Conservation (phyloP, 2,113 vertebrate genomes). For the Silurus glanis region DNA sequence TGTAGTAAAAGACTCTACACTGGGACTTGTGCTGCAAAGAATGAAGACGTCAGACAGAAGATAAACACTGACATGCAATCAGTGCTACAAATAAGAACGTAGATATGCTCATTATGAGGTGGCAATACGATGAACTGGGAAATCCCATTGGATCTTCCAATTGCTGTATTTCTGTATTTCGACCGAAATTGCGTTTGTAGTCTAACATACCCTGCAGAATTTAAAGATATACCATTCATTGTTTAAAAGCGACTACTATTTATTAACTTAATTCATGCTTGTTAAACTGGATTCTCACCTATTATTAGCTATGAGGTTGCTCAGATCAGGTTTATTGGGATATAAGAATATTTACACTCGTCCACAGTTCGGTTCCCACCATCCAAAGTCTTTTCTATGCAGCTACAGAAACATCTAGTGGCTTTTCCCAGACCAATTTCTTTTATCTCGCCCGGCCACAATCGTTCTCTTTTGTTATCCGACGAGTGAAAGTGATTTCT, state of each 20-base stretch:
- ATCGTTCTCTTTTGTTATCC: background rate
- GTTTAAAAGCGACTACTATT: background rate
- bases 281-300: background rate
- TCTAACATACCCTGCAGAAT: background rate
- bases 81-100: background rate
- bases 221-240: background rate
- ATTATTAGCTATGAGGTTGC: background rate
- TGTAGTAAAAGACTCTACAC: background rate
- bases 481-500: background rate
- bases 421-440: background rate
- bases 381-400: background rate
- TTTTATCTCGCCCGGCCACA: background rate
- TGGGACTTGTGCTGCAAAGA: background rate
- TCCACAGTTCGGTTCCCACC: too few species aligned
- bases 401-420: background rate
- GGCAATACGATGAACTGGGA: background rate
- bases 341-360: background rate
- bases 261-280: background rate
- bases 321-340: background rate
- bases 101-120: background rate
- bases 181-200: background rate
- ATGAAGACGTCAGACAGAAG: background rate
- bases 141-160: background rate
- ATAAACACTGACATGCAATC: background rate
- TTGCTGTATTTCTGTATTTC: background rate